These are phyloP conservation scores for Drosophila subpulchrella DNA, from an alignment of 1,140 invertebrate species.

Conservation along the genomic window DNA sequence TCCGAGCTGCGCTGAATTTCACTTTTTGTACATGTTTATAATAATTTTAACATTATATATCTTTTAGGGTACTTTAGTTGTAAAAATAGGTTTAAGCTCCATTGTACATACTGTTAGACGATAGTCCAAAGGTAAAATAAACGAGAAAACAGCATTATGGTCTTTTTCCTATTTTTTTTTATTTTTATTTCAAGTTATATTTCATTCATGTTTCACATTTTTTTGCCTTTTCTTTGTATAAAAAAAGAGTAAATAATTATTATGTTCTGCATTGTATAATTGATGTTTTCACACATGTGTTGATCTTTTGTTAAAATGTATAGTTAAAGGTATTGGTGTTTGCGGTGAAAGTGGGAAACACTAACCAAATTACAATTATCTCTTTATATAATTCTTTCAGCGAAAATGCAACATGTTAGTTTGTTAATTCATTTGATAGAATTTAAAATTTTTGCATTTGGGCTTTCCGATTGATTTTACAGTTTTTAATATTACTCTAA, in stretches of 20 bases:
- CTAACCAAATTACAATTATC: slow-evolving; percentile 68
- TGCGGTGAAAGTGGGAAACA: slow-evolving; percentile 53
- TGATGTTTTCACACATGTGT: slow-evolving; percentile 65
- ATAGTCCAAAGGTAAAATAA: slow-evolving; percentile 62
- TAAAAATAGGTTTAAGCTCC: slow-evolving; percentile 38
- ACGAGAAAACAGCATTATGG: slow-evolving; percentile 16
- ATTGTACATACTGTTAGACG: slow-evolving; percentile 69
- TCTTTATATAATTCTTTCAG: slow-evolving; percentile 46
- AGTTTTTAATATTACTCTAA: slow-evolving; percentile 63
- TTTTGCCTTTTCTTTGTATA: slow-evolving; percentile 80
- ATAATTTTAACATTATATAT: slow-evolving; percentile 49
- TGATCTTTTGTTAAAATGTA: slow-evolving; percentile 72
- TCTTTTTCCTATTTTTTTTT: slow-evolving; percentile 68
- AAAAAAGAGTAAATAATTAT: slow-evolving; percentile 80
- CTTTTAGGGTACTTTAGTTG: slow-evolving; percentile 32
- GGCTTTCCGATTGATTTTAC: slow-evolving; percentile 48
- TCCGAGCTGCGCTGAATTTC: slow-evolving; percentile 47
- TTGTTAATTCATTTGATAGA: slow-evolving; percentile 74
- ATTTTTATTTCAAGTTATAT: slow-evolving; percentile 82
- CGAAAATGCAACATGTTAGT: slow-evolving; percentile 78
- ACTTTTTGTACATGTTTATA: slow-evolving; percentile 36
- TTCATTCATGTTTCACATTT: slow-evolving; percentile 84
- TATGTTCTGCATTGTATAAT: slow-evolving; percentile 76
- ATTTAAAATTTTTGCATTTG: slow-evolving; percentile 49
- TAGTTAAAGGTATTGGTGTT: slow-evolving; percentile 51